A percentile compares a stretch with the other conserved stretches of the same genome.
Evolutionary conservation across 2,113 vertebrate genomes (phyloP).

Genomic region (Recurvirostra avosetta): DNA sequence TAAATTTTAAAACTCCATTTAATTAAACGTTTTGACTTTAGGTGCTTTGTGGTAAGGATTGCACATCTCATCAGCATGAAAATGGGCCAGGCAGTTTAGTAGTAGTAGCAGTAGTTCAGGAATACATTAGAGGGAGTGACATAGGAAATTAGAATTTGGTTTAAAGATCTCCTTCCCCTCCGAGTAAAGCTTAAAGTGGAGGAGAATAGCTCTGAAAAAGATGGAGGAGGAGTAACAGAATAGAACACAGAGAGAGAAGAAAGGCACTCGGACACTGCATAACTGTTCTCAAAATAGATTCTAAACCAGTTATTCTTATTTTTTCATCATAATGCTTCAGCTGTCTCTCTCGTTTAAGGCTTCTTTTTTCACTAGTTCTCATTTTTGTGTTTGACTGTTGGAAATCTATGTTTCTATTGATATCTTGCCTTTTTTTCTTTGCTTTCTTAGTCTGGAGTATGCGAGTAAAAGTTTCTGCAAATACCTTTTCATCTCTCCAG

Average conservation of each 20-base stretch:
- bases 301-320: not conserved
- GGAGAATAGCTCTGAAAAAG: not conserved
- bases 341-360: not conserved
- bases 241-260: not conserved
- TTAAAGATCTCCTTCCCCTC: not conserved
- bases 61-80: not conserved
- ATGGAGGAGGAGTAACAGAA: not conserved
- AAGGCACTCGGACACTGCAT: not conserved
- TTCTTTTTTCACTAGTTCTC: not conserved
- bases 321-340: not conserved
- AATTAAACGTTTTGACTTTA: not conserved
- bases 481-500: conserved; percentile 54
- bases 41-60: not conserved
- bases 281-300: not conserved
- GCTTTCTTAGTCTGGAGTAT: conserved; percentile 68
- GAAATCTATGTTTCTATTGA: conserved; percentile 30
- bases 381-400: not conserved
- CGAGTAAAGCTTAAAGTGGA: not conserved
- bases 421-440: conserved; percentile 48
- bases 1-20: not conserved
- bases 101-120: not conserved
- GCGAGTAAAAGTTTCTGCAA: conserved; percentile 55
- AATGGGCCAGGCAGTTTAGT: not conserved
- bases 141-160: not conserved
- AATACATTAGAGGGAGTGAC: not conserved